Evolutionary conservation across 2,797 vertebrate species (phyloP).

Genomic region (Lacerta viridis): DNA sequence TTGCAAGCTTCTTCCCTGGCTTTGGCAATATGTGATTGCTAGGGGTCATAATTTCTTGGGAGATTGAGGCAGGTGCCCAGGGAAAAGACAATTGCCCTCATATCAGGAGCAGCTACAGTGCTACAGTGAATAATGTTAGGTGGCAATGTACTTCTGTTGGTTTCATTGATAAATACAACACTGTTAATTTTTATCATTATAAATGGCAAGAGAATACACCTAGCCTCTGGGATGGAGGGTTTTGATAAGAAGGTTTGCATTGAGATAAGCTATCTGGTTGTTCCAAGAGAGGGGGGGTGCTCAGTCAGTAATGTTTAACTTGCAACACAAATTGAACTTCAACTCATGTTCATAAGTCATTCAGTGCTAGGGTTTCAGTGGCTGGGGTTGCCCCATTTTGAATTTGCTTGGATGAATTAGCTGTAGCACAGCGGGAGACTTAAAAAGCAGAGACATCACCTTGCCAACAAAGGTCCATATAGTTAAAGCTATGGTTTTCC

Average conservation of each 20-base stretch:
- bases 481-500: too few species aligned
- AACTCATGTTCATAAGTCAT: slow-evolving; percentile 68
- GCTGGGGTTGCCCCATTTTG: slow-evolving; percentile 65
- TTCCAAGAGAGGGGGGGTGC: slow-evolving; percentile 26
- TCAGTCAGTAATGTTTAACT: slow-evolving; percentile 76
- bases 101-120: slow-evolving; percentile 75
- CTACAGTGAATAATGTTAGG: slow-evolving; percentile 78
- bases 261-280: slow-evolving; percentile 73
- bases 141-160: slow-evolving; percentile 66
- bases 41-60: slow-evolving; percentile 71
- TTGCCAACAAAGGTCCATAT: too few species aligned
- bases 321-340: slow-evolving; percentile 73
- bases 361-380: slow-evolving; percentile 66
- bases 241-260: slow-evolving; percentile 75
- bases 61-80: slow-evolving; percentile 74
- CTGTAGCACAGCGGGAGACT: too few species aligned
- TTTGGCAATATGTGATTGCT: slow-evolving; percentile 65
- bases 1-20: slow-evolving; percentile 78
- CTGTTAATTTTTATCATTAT: slow-evolving; percentile 81
- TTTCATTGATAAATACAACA: slow-evolving; percentile 74
- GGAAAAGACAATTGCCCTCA: slow-evolving; percentile 66
- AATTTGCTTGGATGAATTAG: slow-evolving; percentile 25
- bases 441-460: too few species aligned
- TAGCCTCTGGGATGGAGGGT: slow-evolving; percentile 74
- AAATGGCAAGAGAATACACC: slow-evolving; percentile 72